Evolutionary conservation across 1,140 invertebrate species (phyloP).

Genomic region (Trissolcus basalis): DNA sequence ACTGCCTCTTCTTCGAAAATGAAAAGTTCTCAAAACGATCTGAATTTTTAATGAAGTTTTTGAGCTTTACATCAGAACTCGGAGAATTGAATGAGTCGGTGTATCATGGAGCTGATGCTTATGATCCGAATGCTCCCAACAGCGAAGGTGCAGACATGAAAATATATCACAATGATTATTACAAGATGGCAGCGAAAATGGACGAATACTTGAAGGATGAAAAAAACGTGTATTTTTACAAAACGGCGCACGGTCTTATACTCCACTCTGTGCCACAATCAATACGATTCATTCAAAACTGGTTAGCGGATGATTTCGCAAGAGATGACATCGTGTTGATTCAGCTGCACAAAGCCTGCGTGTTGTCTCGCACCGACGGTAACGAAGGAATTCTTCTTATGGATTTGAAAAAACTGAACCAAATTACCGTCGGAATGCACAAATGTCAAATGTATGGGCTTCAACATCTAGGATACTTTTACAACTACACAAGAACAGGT

Average conservation of each 20-base stretch:
- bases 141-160: background rate
- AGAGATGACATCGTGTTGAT: background rate
- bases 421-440: background rate
- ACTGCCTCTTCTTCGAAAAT: background rate
- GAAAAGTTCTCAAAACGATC: background rate
- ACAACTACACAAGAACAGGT: background rate
- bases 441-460: background rate
- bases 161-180: background rate
- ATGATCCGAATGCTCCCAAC: background rate
- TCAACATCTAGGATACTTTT: background rate
- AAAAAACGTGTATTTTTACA: background rate
- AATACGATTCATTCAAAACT: background rate
- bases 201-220: background rate
- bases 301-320: background rate
- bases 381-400: background rate
- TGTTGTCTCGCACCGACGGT: background rate
- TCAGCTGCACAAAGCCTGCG: background rate
- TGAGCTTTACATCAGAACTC: too few relatives aligned
- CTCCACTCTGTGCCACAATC: background rate
- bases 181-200: background rate
- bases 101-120: background rate
- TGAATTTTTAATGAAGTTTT: background rate
- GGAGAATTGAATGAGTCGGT: background rate
- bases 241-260: background rate
- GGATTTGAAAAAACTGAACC: background rate